Evolutionary conservation across 2,797 vertebrate species (phyloP), one percentile per base, ranked within the genome.

Genomic region (Megalops cyprinoides): DNA sequence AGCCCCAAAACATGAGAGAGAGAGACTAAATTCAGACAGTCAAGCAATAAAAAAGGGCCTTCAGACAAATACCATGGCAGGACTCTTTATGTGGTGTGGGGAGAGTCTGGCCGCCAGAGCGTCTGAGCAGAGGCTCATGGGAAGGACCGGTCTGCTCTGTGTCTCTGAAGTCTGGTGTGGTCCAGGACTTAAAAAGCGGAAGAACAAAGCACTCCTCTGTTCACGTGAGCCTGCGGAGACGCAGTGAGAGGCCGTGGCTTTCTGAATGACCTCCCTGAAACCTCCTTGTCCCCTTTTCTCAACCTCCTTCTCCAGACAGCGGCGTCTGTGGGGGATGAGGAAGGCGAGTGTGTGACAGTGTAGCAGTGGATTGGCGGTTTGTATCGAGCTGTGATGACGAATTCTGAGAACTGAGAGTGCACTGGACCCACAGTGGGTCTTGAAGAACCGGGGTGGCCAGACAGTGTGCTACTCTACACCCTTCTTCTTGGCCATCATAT

Each of bases 81-180:
- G 83, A 92, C 88, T 86, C n/a, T 81, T n/a, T n/a, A 86, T 90
- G 88, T 90, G 73, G 31, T 87, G 86, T 83, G 89, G 86, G 86
- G 83, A 87, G 85, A 56, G 20, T 87, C 84, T 87, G 90, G 87
- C 87, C 86, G 55, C 2, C 37, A 87, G 85, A 80, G 81, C 82
- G 88, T 88, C 87, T 91, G 84, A 60, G 79, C 77, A 86, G 83
- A 87, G 86, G n/a, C n/a, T n/a, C n/a, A 83, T 90, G 90, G 88
- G 91, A 91, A 90, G 89, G 58, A 12, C 31, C 56, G 15, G 48
- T 14, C 48, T 75, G 18, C 67, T 8, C n/a, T n/a, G n/a, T n/a
- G n/a, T n/a, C n/a, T n/a, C n/a, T n/a, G n/a, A n/a, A n/a, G 44
- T n/a, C 62, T 15, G 18, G 76, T 76, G 37, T 80, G 69, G 15